phyloP scores from a whole-genome alignment of 2,888 invertebrate species.

The Lepidonotus clava region DNA sequence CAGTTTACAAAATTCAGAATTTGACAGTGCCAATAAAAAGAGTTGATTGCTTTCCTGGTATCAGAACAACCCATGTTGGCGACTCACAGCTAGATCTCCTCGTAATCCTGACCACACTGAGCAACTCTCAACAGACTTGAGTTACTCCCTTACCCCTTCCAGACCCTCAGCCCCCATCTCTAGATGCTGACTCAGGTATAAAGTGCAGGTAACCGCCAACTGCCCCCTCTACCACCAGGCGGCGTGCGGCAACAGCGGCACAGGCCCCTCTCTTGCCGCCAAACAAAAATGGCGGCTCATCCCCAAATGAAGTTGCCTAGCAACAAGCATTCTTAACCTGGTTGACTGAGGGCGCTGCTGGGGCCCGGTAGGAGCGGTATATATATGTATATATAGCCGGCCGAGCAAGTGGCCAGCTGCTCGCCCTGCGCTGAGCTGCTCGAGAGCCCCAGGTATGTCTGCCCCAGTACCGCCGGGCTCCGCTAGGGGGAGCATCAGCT shows the following conservation, averaged over 20 bases:
- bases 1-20: too few species aligned
- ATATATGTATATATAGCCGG: constrained; percentile 40
- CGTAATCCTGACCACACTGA: too few species aligned
- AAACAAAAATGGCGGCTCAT: constrained; percentile 32
- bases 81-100: too few species aligned
- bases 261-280: neutral
- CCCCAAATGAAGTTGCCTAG: constrained; percentile 53
- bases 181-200: too few species aligned
- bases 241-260: neutral
- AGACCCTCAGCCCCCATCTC: too few species aligned
- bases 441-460: neutral
- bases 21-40: too few species aligned
- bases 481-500: neutral
- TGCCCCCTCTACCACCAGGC: constrained; percentile 5
- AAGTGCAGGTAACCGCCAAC: constrained; percentile 1
- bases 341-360: constrained; percentile 1
- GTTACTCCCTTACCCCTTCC: too few species aligned
- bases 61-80: too few species aligned
- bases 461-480: neutral
- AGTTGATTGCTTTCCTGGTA: too few species aligned
- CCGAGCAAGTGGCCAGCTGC: constrained; percentile 28
- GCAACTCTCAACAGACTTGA: too few species aligned
- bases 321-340: constrained; percentile 53
- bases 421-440: neutral
- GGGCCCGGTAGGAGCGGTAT: neutral